phyloP scores from a whole-genome alignment of 2,888 invertebrate species.

The Nezara viridula region DNA sequence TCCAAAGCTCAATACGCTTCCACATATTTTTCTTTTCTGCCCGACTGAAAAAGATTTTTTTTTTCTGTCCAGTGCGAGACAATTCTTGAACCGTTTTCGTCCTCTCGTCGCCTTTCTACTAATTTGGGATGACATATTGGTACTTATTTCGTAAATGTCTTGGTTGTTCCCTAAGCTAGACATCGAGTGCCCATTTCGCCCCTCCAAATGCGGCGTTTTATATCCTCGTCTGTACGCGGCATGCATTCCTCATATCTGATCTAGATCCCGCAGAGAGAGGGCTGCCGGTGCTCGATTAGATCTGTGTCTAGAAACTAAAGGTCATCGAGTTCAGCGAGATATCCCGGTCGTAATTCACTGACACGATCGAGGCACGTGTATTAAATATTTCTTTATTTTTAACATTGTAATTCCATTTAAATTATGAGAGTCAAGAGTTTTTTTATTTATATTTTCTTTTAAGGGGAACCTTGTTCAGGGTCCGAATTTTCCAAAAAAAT shows the following conservation, averaged over 20 bases:
- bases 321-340: neutral
- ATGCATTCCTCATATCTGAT: slow-evolving; percentile 18
- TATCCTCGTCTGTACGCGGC: neutral
- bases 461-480: too few species aligned
- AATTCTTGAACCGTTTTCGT: neutral
- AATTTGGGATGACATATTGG: neutral
- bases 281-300: neutral
- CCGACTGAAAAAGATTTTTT: neutral
- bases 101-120: neutral
- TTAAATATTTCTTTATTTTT: neutral
- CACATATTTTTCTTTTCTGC: neutral
- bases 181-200: neutral
- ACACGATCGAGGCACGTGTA: neutral
- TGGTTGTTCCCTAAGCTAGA: neutral
- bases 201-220: neutral
- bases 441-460: neutral
- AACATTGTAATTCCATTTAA: neutral
- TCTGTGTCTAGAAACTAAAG: slow-evolving; percentile 2
- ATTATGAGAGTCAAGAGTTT: neutral
- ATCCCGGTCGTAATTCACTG: neutral
- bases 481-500: too few species aligned
- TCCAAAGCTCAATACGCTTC: neutral
- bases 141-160: neutral
- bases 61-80: neutral
- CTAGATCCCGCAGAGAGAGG: neutral